phyloP scores from a whole-genome alignment of 2,113 vertebrate species.

The Balaenoptera acutorostrata region DNA sequence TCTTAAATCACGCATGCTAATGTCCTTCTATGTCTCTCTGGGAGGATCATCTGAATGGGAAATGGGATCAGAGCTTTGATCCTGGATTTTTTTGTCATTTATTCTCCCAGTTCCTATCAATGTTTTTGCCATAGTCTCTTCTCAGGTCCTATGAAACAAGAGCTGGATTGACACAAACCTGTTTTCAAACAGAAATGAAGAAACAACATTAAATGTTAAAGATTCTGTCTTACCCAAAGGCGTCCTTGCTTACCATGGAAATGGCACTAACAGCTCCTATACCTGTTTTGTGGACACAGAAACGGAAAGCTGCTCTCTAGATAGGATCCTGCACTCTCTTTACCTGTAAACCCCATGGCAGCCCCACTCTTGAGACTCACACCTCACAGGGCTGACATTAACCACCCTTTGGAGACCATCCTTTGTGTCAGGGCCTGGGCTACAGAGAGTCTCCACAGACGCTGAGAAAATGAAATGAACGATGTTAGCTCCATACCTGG shows the following conservation, averaged over 20 bases:
- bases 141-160: not conserved
- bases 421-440: not conserved
- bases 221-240: not conserved
- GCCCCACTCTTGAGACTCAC: not conserved
- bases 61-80: not conserved
- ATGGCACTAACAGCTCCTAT: accelerated
- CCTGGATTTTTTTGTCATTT: not conserved
- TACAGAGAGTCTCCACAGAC: accelerated
- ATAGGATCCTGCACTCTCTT: accelerated
- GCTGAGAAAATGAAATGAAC: accelerated
- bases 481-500: not conserved
- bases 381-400: accelerated
- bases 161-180: not conserved
- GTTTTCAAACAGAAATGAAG: not conserved
- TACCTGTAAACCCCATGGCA: not conserved
- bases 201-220: not conserved
- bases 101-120: not conserved
- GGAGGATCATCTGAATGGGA: accelerated
- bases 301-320: not conserved
- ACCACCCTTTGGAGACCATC: not conserved
- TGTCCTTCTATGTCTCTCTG: accelerated
- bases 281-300: accelerated
- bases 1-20: accelerated
- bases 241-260: not conserved
- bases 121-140: not conserved